phyloP scores from a whole-genome alignment of 64 coral and sea anemone species.

The Stichodactyla helianthus region DNA sequence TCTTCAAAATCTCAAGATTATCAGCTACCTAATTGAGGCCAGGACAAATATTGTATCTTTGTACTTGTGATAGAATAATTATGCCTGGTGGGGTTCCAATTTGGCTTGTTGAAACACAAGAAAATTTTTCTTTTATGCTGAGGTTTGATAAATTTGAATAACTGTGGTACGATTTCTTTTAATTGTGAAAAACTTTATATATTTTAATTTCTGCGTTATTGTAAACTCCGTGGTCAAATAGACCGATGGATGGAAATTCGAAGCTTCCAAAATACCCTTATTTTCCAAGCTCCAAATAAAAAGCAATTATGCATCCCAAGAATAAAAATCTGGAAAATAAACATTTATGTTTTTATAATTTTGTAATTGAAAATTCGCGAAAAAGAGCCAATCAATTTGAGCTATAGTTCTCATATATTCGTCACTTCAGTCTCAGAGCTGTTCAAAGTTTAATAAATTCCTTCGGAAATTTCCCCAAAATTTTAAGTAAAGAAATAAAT shows the following conservation, averaged over 20 bases:
- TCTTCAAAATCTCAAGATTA: neutral
- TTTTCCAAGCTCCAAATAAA: neutral
- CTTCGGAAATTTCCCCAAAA: neutral
- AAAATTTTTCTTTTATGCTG: neutral
- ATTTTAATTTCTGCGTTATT: neutral
- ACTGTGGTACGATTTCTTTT: neutral
- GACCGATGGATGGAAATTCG: neutral
- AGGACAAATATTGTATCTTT: neutral
- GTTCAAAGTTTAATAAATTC: neutral
- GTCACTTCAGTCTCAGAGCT: neutral
- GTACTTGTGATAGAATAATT: neutral
- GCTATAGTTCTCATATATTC: neutral
- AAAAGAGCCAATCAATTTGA: neutral
- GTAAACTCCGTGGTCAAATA: neutral
- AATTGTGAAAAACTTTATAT: neutral
- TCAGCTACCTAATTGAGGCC: neutral
- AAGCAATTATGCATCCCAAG: neutral
- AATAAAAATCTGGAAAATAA: neutral
- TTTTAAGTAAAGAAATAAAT: neutral
- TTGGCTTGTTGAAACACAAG: slow-evolving; percentile 5
- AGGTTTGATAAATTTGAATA: slow-evolving; percentile 7
- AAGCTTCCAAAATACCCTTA: neutral
- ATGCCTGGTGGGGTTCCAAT: slow-evolving; percentile 2
- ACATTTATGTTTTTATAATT: neutral
- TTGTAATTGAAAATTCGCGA: neutral